These are phyloP conservation scores for Achlya flavicornis DNA, from an alignment of 2,888 invertebrate species.

Conservation along the genomic window DNA sequence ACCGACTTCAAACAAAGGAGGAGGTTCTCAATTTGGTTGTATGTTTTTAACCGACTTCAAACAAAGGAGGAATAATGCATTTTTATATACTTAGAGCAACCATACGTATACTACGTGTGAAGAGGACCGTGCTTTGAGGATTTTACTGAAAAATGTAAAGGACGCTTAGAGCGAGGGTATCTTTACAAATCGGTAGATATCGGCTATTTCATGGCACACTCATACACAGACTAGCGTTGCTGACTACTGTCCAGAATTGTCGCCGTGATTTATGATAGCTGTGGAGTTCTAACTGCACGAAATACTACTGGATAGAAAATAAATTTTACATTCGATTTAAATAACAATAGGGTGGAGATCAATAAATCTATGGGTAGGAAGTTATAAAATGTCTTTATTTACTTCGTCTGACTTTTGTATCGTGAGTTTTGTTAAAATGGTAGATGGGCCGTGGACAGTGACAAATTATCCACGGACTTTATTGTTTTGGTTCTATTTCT, in stretches of 20 bases:
- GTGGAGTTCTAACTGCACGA: background rate
- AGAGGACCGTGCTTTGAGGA: too few species aligned
- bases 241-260: background rate
- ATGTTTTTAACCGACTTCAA: too few species aligned
- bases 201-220: background rate
- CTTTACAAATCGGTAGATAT: too few species aligned
- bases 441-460: too few species aligned
- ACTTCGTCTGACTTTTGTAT: background rate
- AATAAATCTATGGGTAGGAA: background rate
- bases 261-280: background rate
- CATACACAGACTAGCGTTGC: background rate
- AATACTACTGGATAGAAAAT: background rate
- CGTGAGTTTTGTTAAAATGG: background rate
- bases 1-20: too few species aligned
- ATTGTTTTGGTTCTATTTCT: too few species aligned
- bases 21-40: too few species aligned
- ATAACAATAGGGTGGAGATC: background rate
- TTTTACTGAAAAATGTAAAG: background rate
- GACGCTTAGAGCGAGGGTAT: too few species aligned
- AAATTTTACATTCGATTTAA: slow-evolving; percentile 8
- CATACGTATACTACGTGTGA: too few species aligned
- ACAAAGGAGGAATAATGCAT: too few species aligned
- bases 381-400: background rate
- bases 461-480: too few species aligned
- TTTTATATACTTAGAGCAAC: too few species aligned